Conservation (phyloP, 2,113 vertebrate genomes). For the Cranoglanis bouderius region DNA sequence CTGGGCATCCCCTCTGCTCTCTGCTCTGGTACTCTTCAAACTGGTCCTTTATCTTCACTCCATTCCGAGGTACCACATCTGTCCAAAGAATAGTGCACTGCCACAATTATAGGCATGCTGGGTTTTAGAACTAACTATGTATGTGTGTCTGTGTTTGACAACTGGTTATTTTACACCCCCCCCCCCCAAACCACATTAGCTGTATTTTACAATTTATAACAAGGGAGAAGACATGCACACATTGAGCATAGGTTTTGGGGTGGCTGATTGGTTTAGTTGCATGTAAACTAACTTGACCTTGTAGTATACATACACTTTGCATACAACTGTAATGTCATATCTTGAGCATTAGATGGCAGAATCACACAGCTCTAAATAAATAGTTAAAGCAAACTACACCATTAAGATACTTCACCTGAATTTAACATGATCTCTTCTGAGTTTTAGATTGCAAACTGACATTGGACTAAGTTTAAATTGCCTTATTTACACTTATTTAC, state of each 20-base stretch:
- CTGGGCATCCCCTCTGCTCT: conserved; percentile 76
- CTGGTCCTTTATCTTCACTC: conserved; percentile 81
- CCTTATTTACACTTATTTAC: too few species aligned
- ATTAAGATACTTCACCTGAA: not conserved
- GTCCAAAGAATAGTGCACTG: not conserved
- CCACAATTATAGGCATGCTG: not conserved
- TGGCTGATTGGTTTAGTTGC: not conserved
- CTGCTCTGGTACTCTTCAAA: conserved; percentile 70
- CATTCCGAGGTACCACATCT: conserved; percentile 80
- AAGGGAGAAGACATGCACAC: not conserved
- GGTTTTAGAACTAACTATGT: not conserved
- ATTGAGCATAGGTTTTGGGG: not conserved
- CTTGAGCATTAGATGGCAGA: conserved; percentile 58
- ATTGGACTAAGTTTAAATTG: not conserved
- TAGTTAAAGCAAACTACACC: not conserved
- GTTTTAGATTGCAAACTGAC: not conserved
- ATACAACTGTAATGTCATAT: not conserved
- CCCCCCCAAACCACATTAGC: not conserved
- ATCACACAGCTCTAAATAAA: not conserved
- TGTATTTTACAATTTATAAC: not conserved
- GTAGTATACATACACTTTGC: not conserved
- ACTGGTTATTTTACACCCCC: not conserved
- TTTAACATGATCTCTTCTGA: not conserved
- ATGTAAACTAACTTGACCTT: not conserved
- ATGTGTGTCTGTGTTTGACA: not conserved